Percentiles rank a stretch among this genome's conserved stretches.
Evolutionary conservation across 1,140 invertebrate species (phyloP).

Genomic region (Bicyclus anynana): DNA sequence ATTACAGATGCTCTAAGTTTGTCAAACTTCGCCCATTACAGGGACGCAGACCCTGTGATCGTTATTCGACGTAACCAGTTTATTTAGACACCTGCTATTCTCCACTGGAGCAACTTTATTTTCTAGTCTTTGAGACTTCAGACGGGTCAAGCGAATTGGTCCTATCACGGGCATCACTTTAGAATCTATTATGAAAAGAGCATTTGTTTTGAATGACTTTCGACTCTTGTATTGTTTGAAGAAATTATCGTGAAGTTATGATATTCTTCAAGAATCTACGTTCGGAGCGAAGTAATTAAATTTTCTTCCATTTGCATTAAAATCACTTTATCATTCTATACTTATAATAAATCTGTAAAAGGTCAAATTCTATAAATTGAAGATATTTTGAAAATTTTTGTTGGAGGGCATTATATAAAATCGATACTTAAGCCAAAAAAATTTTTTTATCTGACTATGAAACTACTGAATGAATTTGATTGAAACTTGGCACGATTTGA

Average conservation of each 20-base stretch:
- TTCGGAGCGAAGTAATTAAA: too few species aligned
- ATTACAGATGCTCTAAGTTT: constrained; percentile 42
- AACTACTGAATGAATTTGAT: too few species aligned
- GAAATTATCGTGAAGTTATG: constrained; percentile 22
- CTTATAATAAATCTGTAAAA: too few species aligned
- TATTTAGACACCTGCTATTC: constrained; percentile 26
- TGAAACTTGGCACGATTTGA: too few species aligned
- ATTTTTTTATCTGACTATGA: too few species aligned
- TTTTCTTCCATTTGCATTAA: too few species aligned
- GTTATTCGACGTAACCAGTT: constrained; percentile 35
- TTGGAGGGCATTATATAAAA: too few species aligned
- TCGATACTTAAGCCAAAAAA: too few species aligned
- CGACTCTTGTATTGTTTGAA: constrained; percentile 22
- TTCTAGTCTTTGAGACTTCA: constrained; percentile 9
- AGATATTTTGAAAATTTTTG: too few species aligned
- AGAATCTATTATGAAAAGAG: constrained; percentile 37
- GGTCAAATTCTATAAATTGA: too few species aligned
- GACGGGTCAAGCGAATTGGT: constrained; percentile 11
- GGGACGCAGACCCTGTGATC: constrained; percentile 37
- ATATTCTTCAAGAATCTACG: not conserved
- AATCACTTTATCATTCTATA: too few species aligned
- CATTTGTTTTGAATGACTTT: constrained; percentile 43
- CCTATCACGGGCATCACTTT: constrained; percentile 1
- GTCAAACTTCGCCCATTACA: constrained; percentile 46
- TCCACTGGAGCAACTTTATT: constrained; percentile 12